Conservation (phyloP, 2,888 invertebrate genomes). For the Capitulum mitella region DNA sequence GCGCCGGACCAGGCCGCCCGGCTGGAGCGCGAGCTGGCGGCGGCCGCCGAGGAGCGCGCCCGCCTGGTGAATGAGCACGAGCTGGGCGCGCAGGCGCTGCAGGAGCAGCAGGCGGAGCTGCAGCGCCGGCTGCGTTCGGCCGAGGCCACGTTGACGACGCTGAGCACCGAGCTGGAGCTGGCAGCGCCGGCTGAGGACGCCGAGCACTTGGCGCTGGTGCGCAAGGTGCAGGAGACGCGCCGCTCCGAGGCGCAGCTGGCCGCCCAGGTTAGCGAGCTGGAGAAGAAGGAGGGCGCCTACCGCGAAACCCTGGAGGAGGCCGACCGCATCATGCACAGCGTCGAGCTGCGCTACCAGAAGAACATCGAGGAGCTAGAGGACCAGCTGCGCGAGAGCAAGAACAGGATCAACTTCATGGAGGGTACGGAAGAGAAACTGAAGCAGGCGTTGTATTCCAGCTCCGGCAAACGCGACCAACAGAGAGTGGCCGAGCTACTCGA, state of each 20-base stretch:
- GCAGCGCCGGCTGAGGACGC: background rate
- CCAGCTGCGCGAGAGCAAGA: constrained; percentile 18
- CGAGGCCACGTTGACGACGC: too few relatives aligned
- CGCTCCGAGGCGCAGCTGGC: background rate
- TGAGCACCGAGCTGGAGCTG: background rate
- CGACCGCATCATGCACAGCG: constrained; percentile 37
- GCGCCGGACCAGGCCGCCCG: background rate
- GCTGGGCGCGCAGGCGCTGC: background rate
- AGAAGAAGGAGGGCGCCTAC: constrained; percentile 36
- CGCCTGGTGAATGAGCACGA: background rate
- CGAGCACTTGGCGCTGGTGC: background rate
- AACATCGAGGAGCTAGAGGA: constrained; percentile 29
- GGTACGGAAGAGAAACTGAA: constrained; percentile 13
- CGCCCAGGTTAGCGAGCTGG: constrained; percentile 26
- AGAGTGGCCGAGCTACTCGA: constrained; percentile 17
- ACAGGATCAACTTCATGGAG: constrained; percentile 19
- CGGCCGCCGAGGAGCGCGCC: background rate
- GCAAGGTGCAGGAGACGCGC: background rate
- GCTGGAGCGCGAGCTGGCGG: background rate
- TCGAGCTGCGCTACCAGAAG: constrained; percentile 37
- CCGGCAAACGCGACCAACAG: constrained; percentile 1
- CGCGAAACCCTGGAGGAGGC: constrained; percentile 38
- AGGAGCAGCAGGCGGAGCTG: background rate
- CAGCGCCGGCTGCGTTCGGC: background rate
- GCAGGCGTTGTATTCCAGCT: background rate